Base-by-base conservation (phyloP, 2,888 invertebrate species). In the Trileptium ribeirensis region DNA sequence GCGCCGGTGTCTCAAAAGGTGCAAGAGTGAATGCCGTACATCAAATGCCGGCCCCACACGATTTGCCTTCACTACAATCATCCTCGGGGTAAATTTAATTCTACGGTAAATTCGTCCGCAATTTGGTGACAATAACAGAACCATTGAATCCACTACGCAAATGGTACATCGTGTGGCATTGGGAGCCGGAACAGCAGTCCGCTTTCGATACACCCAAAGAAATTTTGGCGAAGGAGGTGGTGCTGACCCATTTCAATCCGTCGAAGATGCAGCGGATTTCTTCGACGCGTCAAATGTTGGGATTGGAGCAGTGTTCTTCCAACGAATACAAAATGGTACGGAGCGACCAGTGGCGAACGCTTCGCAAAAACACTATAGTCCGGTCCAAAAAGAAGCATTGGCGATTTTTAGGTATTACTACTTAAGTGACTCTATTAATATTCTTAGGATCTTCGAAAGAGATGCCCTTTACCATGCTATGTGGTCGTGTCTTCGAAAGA, bases 361-460 rank as follows among this genome's bases (percentile, higher is more conserved):
- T 0, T 85, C 85, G 33, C 85, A 85, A 67, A 83, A 82, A 78
- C 80, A 79, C 31, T 85, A 85, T 79, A 79, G 83, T 3, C 84
- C 84, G 39, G 82, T 85, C 1, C 84, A 85, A 8, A 85, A 83
- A 79, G 86, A 86, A 80, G 84, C 77, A 29, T 64, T 86, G 33
- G 79, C 83, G 1, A 74, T 85, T 8, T 80, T 85, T 2, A n/a
- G n/a, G n/a, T n/a, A n/a, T n/a, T n/a, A n/a, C n/a, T n/a, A n/a
- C n/a, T n/a, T n/a, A n/a, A n/a, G n/a, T n/a, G n/a, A n/a, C n/a
- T n/a, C n/a, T n/a, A n/a, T n/a, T n/a, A n/a, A n/a, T n/a, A n/a
- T n/a, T n/a, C n/a, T n/a, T n/a, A n/a, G n/a, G n/a, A n/a, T n/a
- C n/a, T n/a, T n/a, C n/a, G n/a, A n/a, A n/a, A n/a, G n/a, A n/a